phyloP scores from a whole-genome alignment of 1,140 invertebrate genomes.

The Rhopalosiphum maidis region DNA sequence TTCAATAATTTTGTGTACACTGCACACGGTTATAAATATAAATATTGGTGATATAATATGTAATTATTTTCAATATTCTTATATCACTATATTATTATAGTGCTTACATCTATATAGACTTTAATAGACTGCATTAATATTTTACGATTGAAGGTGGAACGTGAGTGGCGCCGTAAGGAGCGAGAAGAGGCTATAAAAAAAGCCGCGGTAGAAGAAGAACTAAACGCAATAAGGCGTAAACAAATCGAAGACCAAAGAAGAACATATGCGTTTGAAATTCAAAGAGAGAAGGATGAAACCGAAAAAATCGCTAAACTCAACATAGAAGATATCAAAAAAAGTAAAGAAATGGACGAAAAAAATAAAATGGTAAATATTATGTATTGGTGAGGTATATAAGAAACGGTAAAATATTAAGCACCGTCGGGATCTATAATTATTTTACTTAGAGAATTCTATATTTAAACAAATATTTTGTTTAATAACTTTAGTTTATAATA shows the following conservation, averaged over 20 bases:
- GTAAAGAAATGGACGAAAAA: conserved; percentile 36
- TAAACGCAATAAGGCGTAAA: conserved; percentile 64
- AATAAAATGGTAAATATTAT: conserved; percentile 27
- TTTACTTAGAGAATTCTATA: background rate
- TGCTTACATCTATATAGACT: background rate
- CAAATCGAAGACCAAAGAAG: conserved; percentile 66
- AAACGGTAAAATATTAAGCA: background rate
- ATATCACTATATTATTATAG: background rate
- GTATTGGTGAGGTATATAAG: background rate
- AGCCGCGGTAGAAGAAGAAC: conserved; percentile 60
- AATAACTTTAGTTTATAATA: background rate
- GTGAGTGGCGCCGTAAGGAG: conserved; percentile 64
- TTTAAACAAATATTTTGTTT: background rate
- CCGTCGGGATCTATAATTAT: no score
- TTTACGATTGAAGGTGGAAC: conserved; percentile 61
- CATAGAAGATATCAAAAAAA: conserved; percentile 30
- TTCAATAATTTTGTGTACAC: background rate
- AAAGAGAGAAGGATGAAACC: conserved; percentile 69
- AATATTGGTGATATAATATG: background rate
- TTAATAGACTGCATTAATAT: background rate
- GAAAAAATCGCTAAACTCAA: conserved; percentile 63
- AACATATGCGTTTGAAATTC: conserved; percentile 69
- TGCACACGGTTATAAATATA: background rate
- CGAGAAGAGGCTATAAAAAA: conserved; percentile 61
- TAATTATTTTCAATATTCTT: background rate